These are phyloP conservation scores for Momotus momota DNA, from an alignment of 2,797 vertebrate genomes.

Conservation along the genomic window DNA sequence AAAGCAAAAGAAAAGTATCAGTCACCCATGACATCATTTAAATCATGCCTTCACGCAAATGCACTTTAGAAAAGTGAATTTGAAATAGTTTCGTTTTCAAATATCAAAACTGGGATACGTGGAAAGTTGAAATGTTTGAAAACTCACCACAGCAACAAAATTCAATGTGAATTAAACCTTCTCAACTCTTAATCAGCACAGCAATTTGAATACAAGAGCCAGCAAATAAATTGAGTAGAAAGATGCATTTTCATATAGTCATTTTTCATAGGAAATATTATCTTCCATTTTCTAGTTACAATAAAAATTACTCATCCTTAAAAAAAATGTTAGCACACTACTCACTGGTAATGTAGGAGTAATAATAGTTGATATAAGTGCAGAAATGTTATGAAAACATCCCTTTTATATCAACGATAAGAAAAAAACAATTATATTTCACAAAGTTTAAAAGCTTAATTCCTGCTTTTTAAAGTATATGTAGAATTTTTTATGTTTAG, in stretches of 20 bases:
- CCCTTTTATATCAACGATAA: not conserved
- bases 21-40: not conserved
- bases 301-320: constrained; percentile 22
- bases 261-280: constrained; percentile 1
- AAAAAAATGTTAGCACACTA: constrained; percentile 18
- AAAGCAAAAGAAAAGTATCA: not conserved
- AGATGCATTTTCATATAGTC: not conserved
- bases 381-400: constrained; percentile 6
- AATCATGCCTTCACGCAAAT: not conserved
- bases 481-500: not conserved
- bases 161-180: not conserved
- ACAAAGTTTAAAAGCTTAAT: not conserved
- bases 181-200: not conserved
- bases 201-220: not conserved
- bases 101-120: not conserved
- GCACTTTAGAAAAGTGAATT: not conserved
- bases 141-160: not conserved
- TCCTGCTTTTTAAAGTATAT: not conserved
- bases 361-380: not conserved
- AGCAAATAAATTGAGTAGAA: not conserved
- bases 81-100: not conserved
- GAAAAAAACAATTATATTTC: not conserved
- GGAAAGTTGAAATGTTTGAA: not conserved
- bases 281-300: constrained; percentile 23
- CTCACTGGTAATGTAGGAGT: not conserved